phyloP scores from a whole-genome alignment of 2,888 invertebrate species.

The Eristalinus sepulchralis region DNA sequence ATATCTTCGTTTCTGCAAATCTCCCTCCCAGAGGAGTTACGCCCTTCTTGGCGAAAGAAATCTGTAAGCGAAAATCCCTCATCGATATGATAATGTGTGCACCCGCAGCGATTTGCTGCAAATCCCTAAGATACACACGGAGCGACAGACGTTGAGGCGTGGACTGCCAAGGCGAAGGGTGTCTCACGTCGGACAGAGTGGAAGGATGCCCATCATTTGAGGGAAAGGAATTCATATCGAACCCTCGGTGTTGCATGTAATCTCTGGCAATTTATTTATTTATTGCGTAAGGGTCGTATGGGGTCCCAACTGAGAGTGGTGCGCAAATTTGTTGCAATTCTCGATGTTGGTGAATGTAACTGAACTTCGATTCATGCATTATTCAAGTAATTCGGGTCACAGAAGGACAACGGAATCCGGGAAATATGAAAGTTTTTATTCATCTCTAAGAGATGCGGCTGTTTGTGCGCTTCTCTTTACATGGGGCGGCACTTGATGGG shows the following conservation, averaged over 20 bases:
- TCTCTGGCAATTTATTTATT: conserved; percentile 69
- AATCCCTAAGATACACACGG: conserved; percentile 43
- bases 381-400: conserved; percentile 51
- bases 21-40: conserved; percentile 1
- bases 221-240: conserved; percentile 44
- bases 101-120: conserved; percentile 60
- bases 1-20: conserved; percentile 20
- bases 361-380: conserved; percentile 42
- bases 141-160: conserved; percentile 32
- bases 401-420: conserved; percentile 21
- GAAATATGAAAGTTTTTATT: conserved; percentile 16
- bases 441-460: not conserved
- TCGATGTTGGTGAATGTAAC: conserved; percentile 36
- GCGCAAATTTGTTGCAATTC: conserved; percentile 67
- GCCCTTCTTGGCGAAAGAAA: conserved; percentile 1
- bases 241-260: conserved; percentile 50
- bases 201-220: conserved; percentile 22
- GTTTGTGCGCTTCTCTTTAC: not conserved
- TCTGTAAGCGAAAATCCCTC: conserved; percentile 29
- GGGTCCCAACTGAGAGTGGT: conserved; percentile 2
- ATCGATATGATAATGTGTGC: conserved; percentile 55
- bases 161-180: not conserved
- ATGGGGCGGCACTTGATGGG: not conserved
- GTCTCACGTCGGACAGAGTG: not conserved
- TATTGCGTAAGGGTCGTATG: conserved; percentile 53